Evolutionary conservation across 2,888 invertebrate species (phyloP), one percentile per base, ranked within the genome.

Genomic region (Serripes groenlandicus): DNA sequence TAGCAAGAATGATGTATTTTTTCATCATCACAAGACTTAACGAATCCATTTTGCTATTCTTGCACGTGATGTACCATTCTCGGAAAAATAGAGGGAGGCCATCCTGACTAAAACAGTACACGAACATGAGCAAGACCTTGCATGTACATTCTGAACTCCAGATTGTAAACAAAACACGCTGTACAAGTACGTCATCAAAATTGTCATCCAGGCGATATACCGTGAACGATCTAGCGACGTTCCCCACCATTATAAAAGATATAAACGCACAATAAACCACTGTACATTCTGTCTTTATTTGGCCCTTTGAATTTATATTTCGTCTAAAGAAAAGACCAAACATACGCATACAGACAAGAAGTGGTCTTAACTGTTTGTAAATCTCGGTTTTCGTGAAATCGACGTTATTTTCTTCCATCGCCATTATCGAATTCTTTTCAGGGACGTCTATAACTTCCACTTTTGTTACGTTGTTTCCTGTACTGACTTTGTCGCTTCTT

Each of bases 101-200:
- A 23, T 81, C 75, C 60, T 88, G 81, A 28, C 73, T 75, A 66
- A 73, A 88, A n/a, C 85, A 85, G 58, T 83, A 80, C 21, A 73
- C 71, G 52, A 82, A 73, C 30, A 88, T 30, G 9, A 83, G 64
- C 3, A 83, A 26, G 3, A 74, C 77, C 66, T 89, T 89, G 28
- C 85, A 80, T 1, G 81, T 70, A 35, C 86, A 85, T 73, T 89
- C 89, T 7, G 83, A 3, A 52, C 83, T 85, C 89, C 89, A 90
- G 23, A 91, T 86, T 18, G 83, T 78, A 28, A 86, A 82, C n/a
- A 88, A 75, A 1, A 91, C 30, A 68, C 88, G 87, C 71, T 91
- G 89, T 34, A 91, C 89, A 23, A 91, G 77, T 5, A 81, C 74
- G 56, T 86, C 83, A 60, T 78, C 86, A 64, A 87, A 88, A 1